Conservation (phyloP, 2,113 vertebrate genomes). For the Nyctereutes procyonoides region DNA sequence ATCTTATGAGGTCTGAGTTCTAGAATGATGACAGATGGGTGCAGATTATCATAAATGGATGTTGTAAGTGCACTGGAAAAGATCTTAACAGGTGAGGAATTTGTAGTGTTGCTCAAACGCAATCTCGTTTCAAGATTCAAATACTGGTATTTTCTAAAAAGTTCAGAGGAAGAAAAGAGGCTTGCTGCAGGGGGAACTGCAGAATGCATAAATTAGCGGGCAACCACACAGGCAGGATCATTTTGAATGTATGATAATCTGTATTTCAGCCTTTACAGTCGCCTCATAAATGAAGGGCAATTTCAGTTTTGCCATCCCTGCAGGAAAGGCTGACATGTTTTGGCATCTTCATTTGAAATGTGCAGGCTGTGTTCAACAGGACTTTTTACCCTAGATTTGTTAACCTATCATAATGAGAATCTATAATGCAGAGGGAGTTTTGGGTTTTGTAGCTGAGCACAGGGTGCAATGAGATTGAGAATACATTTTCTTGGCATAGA, state of each 20-base stretch:
- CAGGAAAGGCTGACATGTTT: constrained; percentile 47
- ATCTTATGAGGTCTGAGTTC: not conserved
- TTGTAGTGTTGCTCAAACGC: not conserved
- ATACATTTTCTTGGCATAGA: constrained; percentile 33
- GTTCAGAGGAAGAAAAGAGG: constrained; percentile 17
- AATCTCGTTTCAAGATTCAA: constrained; percentile 46
- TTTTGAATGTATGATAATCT: not conserved
- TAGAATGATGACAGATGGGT: not conserved
- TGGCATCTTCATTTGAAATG: constrained; percentile 45
- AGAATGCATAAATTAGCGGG: constrained; percentile 19
- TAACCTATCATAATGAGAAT: constrained; percentile 51
- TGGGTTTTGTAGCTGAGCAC: not conserved
- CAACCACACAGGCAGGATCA: not conserved
- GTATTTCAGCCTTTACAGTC: not conserved
- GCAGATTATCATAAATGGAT: not conserved
- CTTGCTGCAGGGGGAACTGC: not conserved
- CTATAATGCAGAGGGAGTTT: not conserved
- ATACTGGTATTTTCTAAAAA: constrained; percentile 53
- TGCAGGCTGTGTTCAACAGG: constrained; percentile 17
- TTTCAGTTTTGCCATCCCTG: constrained; percentile 37
- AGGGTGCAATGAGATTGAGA: constrained; percentile 28
- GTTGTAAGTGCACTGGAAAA: not conserved
- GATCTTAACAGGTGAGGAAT: constrained; percentile 21
- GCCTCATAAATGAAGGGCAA: not conserved
- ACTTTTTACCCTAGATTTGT: not conserved